phyloP scores from a whole-genome alignment of 2,888 invertebrate genomes.

The Ormyrus nitidulus region DNA sequence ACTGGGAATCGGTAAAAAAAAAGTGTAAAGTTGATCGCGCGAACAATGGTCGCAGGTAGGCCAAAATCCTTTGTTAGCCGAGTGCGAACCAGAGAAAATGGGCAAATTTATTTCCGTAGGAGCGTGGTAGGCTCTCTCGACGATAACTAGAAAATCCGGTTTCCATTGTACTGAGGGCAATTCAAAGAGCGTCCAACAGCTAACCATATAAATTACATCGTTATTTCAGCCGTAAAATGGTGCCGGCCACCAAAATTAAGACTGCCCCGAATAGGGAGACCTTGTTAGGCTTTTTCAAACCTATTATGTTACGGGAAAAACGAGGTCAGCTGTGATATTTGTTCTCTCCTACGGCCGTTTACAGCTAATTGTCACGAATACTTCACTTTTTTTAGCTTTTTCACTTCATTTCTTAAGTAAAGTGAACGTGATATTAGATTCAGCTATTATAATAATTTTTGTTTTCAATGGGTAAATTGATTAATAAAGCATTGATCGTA shows the following conservation, averaged over 20 bases:
- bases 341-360: neutral
- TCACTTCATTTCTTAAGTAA: no score
- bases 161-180: conserved; percentile 35
- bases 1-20: neutral
- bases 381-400: no score
- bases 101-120: conserved; percentile 44
- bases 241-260: conserved; percentile 35
- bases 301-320: conserved; percentile 26
- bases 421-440: no score
- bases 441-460: no score
- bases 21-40: conserved; percentile 14
- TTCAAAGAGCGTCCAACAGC: conserved; percentile 17
- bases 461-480: no score
- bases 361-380: no score
- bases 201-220: conserved; percentile 44
- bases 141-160: conserved; percentile 49
- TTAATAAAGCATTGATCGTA: no score
- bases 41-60: conserved; percentile 23
- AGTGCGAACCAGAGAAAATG: conserved; percentile 31
- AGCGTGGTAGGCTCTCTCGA: neutral
- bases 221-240: conserved; percentile 32
- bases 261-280: conserved; percentile 11
- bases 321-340: conserved; percentile 15
- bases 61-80: conserved; percentile 22
- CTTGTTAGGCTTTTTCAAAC: conserved; percentile 21